Conservation (phyloP, 2,113 vertebrate genomes). For the Tragelaphus buxtoni region DNA sequence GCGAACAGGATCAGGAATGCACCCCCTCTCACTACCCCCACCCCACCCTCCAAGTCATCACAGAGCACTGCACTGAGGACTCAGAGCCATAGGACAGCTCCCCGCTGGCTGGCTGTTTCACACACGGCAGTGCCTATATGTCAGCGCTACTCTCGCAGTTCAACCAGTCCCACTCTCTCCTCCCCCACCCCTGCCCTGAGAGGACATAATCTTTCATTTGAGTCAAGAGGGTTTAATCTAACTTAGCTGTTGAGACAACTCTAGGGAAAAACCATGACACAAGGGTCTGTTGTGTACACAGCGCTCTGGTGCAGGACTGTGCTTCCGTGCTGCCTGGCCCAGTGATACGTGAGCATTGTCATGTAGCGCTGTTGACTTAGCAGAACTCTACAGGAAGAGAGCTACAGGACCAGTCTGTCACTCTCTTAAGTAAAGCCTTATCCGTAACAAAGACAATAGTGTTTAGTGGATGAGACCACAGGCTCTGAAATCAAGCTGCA, state of each 20-base stretch:
- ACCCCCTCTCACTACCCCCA: fast-evolving
- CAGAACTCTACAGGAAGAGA: not conserved
- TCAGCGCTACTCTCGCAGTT: fast-evolving
- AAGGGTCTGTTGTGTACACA: not conserved
- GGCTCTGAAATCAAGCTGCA: not conserved
- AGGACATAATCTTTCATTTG: not conserved
- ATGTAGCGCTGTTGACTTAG: not conserved
- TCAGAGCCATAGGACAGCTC: not conserved
- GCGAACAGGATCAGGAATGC: not conserved
- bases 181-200: not conserved
- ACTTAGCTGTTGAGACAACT: not conserved
- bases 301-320: not conserved
- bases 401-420: not conserved
- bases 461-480: not conserved
- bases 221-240: not conserved
- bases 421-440: not conserved
- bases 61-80: fast-evolving
- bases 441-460: not conserved
- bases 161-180: not conserved
- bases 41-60: fast-evolving
- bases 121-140: fast-evolving
- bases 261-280: not conserved
- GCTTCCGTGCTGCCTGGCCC: not conserved
- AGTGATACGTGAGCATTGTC: not conserved
- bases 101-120: fast-evolving